Conservation (phyloP, 2,888 invertebrate genomes). For the Morpho deidamia region DNA sequence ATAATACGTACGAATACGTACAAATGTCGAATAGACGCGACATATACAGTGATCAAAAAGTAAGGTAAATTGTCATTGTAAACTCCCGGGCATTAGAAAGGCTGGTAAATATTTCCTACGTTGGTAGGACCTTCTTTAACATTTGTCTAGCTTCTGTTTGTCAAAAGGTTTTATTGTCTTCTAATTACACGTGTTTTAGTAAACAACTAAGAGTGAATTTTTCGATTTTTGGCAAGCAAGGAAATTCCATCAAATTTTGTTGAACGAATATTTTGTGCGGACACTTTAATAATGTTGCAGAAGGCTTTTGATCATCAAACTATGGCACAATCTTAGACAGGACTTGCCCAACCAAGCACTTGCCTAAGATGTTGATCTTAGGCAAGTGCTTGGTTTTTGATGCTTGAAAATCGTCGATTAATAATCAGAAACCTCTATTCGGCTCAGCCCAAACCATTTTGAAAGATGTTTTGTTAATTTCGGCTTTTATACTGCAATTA, state of each 20-base stretch:
- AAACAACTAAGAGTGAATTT: too few relatives aligned
- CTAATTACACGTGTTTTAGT: not conserved
- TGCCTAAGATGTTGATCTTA: not conserved
- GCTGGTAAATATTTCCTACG: not conserved
- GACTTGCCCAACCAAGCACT: not conserved
- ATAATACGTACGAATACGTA: too few relatives aligned
- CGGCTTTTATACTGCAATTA: too few relatives aligned
- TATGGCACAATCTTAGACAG: too few relatives aligned
- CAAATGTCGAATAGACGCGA: too few relatives aligned
- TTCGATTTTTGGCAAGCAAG: too few relatives aligned
- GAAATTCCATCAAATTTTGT: too few relatives aligned
- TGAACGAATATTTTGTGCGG: not conserved
- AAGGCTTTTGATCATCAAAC: not conserved
- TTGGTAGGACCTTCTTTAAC: not conserved
- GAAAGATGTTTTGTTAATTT: not conserved
- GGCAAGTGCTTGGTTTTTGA: not conserved
- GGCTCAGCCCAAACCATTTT: not conserved
- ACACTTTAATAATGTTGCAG: not conserved
- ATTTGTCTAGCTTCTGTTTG: not conserved
- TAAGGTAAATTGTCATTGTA: too few relatives aligned
- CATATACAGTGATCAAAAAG: too few relatives aligned
- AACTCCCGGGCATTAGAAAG: too few relatives aligned
- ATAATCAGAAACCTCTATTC: not conserved
- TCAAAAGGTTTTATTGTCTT: not conserved
- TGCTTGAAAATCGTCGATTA: not conserved